Evolutionary conservation across 1,140 invertebrate species (phyloP), one percentile per base, ranked within the genome.

Genomic region (Zaprionus inermis): DNA sequence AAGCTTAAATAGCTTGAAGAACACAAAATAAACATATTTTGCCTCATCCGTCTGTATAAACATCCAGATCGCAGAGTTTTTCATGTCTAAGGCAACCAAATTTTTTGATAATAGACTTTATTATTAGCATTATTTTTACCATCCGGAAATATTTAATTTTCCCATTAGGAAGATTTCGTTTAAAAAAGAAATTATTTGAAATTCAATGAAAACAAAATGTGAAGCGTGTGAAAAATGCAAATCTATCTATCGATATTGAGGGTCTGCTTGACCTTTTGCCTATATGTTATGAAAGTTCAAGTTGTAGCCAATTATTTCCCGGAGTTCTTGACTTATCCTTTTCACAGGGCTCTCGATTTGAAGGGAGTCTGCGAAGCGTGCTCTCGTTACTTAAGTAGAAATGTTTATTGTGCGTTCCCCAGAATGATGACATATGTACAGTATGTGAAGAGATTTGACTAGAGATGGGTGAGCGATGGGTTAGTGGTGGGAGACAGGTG

Each of bases 331-430:
- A 49, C 44, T 49, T 49, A 49, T 49, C 11, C 44, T 10, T 49
- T 22, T 49, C n/a, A 18, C 44, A 49, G 44, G 4, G 18, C 44
- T 49, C 44, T 49, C 44, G 44, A 49, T 49, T 18, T 18, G 18
- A 49, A 22, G 10, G 20, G 44, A 22, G 18, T 49, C 44, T 49
- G 3, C 10, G 3, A 22, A 22, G 20, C 44, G 20, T 18, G 44
- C 44, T 49, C 44, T 49, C 18, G 18, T 49, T 49, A 49, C 44
- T 49, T 49, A 49, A 49, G 44, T 49, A 49, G 18, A 18, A 49
- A 18, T 49, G 44, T 49, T 49, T 49, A 22, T 49, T 49, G 44
- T 49, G 44, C 18, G 5, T 18, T 18, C 18, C 38, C n/a, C 30
- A 16, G 44, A 49, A 49, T 49, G 44, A 49, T 49, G 44, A 49